phyloP scores from a whole-genome alignment of 2,888 invertebrate genomes.

The Caenorhabditis afra region DNA sequence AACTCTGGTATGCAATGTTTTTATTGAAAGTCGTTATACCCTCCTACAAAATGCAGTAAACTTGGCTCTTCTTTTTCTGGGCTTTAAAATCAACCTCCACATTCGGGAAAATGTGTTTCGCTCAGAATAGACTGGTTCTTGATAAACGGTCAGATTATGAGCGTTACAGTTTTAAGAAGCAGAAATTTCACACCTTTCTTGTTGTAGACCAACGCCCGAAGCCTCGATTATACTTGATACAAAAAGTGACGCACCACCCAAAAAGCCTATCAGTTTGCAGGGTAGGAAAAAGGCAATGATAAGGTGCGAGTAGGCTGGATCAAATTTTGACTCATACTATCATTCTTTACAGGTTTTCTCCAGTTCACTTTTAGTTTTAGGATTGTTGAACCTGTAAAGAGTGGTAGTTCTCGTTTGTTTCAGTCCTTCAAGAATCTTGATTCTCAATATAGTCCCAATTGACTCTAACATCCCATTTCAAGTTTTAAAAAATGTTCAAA shows the following conservation, averaged over 20 bases:
- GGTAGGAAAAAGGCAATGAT: neutral
- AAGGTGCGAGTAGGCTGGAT: neutral
- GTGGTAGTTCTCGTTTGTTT: no score
- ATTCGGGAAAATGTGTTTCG: no score
- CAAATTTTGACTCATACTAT: neutral
- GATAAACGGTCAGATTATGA: conserved; percentile 20
- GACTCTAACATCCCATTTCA: no score
- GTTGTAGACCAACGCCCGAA: neutral
- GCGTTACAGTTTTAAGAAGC: conserved; percentile 10
- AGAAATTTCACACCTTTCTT: conserved; percentile 22
- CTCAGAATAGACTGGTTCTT: neutral
- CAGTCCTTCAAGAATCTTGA: no score
- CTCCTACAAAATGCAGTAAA: neutral
- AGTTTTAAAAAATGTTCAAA: no score
- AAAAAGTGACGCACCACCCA: conserved; percentile 20
- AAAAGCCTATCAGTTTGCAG: conserved; percentile 25
- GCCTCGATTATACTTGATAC: conserved; percentile 27
- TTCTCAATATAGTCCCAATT: no score
- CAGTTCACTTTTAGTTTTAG: no score
- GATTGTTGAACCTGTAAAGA: no score
- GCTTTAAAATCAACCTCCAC: neutral
- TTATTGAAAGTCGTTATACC: neutral
- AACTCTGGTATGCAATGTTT: neutral
- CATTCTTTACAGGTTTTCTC: no score
- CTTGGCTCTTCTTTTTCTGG: neutral